Percentiles rank a stretch among this genome's conserved stretches.
These are phyloP conservation scores for Pollenia angustigena DNA, from an alignment of 2,888 invertebrate genomes.

Conservation along the genomic window DNA sequence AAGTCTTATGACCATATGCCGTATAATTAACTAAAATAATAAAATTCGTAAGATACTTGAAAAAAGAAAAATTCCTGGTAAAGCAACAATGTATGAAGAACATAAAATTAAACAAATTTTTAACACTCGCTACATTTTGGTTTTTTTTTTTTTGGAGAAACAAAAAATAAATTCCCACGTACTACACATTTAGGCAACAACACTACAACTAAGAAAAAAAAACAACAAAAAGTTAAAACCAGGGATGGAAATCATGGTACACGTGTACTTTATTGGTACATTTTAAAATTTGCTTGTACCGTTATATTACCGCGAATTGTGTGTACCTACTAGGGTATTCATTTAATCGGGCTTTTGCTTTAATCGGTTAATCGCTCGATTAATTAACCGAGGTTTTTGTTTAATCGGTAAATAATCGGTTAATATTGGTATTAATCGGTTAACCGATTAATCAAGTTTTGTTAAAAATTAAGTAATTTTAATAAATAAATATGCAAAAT, in stretches of 20 bases:
- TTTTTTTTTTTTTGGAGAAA: constrained; percentile 11
- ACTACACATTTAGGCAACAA: constrained; percentile 37
- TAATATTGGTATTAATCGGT: too few relatives aligned
- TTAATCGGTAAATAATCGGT: too few relatives aligned
- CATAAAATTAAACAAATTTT: constrained; percentile 44
- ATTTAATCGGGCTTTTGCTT: too few relatives aligned
- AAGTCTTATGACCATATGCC: constrained; percentile 19
- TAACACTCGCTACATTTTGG: constrained; percentile 50
- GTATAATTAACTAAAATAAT: background rate
- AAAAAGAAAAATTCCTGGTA: constrained; percentile 39
- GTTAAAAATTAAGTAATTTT: too few relatives aligned
- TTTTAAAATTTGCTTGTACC: too few relatives aligned
- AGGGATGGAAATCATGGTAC: background rate
- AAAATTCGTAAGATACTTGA: background rate
- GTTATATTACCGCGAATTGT: too few relatives aligned
- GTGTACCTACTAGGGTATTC: too few relatives aligned
- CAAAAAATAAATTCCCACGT: constrained; percentile 72
- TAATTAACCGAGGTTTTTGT: too few relatives aligned
- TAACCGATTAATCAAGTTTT: too few relatives aligned
- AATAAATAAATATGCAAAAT: too few relatives aligned
- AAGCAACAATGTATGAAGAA: constrained; percentile 30
- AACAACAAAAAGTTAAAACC: constrained; percentile 2
- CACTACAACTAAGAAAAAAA: constrained; percentile 25
- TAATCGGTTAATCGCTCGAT: too few relatives aligned
- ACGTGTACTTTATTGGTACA: too few relatives aligned